Conservation (phyloP, 2,113 vertebrate species). For the Gymnarchus niloticus region DNA sequence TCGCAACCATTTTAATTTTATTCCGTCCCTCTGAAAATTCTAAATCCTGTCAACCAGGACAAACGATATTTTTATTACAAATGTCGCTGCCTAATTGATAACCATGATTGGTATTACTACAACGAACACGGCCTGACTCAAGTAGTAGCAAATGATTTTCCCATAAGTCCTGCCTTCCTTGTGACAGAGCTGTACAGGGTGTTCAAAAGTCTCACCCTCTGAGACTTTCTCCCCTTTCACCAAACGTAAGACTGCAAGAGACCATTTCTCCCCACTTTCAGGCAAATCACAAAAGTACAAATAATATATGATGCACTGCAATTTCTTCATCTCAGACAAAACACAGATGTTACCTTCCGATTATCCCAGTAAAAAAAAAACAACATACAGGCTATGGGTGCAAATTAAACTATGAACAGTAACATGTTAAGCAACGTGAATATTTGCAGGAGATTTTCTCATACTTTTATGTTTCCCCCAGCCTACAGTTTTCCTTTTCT, state of each 20-base stretch:
- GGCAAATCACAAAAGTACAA: background rate
- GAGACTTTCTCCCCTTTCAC: background rate
- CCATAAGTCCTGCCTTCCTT: background rate
- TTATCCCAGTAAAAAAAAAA: background rate
- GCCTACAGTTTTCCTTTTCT: background rate
- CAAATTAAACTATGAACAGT: background rate
- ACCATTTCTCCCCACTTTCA: background rate
- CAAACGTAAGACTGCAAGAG: background rate
- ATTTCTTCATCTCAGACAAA: background rate
- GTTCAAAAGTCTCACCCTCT: background rate
- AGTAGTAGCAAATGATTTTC: slow-evolving; percentile 23
- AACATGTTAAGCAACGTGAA: background rate
- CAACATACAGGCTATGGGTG: background rate
- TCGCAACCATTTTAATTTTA: background rate
- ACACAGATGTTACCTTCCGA: background rate
- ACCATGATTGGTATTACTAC: slow-evolving; percentile 1
- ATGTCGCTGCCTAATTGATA: background rate
- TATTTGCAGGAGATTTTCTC: background rate
- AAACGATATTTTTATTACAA: no score
- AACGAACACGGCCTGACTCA: slow-evolving; percentile 16
- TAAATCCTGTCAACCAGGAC: background rate
- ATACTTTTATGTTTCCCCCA: background rate
- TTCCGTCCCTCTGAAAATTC: background rate
- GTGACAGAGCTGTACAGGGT: background rate
- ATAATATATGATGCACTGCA: background rate